A percentile compares a stretch with the other conserved stretches of the same genome.
phyloP scores from a whole-genome alignment of 1,140 invertebrate genomes.

The Wiebesia pumilae region DNA sequence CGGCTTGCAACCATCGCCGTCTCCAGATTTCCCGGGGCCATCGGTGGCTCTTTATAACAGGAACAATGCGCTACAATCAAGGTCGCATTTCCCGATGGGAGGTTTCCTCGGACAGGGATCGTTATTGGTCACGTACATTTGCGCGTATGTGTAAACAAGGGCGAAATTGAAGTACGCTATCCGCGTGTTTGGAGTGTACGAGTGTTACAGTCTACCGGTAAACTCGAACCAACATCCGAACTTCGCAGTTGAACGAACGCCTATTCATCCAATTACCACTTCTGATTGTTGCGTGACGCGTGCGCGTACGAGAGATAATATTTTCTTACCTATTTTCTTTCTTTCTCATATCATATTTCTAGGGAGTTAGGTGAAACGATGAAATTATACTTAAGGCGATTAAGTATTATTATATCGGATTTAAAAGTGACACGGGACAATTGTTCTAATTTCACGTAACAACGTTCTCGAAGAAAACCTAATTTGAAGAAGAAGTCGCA shows the following conservation, averaged over 20 bases:
- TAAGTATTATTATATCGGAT: no score
- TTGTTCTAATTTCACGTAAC: not conserved
- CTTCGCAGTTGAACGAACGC: not conserved
- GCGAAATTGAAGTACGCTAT: not conserved
- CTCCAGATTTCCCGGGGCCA: slow-evolving; percentile 81
- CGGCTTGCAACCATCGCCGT: slow-evolving; percentile 82
- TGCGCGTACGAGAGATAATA: not conserved
- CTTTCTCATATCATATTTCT: not conserved
- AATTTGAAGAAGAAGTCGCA: not conserved
- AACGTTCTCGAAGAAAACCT: not conserved
- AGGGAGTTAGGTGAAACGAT: not conserved
- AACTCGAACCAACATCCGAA: not conserved
- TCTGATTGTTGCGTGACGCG: not conserved
- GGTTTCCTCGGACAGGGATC: not conserved
- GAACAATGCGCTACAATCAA: not conserved
- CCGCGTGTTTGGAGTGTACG: not conserved
- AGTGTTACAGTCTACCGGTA: no score
- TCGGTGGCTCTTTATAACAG: slow-evolving; percentile 79
- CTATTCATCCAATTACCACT: not conserved
- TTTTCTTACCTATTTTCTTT: not conserved
- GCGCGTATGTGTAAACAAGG: not conserved
- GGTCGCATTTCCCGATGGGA: not conserved
- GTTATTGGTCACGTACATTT: not conserved
- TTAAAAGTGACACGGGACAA: not conserved
- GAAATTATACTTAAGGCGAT: not conserved